phyloP scores from a whole-genome alignment of 64 coral and sea anemone species.

The Anthopleura sola region DNA sequence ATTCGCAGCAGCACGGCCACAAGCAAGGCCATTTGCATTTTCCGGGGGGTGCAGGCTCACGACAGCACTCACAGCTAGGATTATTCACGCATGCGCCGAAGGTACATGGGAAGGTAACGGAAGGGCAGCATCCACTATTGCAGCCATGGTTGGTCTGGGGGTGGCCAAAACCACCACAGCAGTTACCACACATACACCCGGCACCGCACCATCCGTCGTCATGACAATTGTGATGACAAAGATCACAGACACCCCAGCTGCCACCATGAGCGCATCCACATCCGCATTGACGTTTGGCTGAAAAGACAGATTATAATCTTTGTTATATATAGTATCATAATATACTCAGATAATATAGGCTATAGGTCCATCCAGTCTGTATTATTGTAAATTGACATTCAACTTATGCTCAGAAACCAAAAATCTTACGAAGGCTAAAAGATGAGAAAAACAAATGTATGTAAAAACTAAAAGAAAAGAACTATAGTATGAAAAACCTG shows the following conservation, averaged over 20 bases:
- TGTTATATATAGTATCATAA: too few relatives aligned
- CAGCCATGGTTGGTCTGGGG: conserved; percentile 39
- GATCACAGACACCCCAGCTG: conserved; percentile 27
- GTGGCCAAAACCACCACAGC: conserved; percentile 48
- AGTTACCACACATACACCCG: conserved; percentile 54
- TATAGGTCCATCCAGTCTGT: too few relatives aligned
- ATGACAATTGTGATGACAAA: conserved; percentile 29
- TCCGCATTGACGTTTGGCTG: conserved; percentile 19
- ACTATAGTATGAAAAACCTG: too few relatives aligned
- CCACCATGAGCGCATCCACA: conserved; percentile 33
- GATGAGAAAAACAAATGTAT: too few relatives aligned
- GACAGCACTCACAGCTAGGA: conserved; percentile 57
- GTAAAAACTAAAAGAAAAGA: too few relatives aligned
- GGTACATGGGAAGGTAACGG: conserved; percentile 50
- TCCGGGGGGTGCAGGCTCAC: conserved; percentile 47
- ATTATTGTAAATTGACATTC: too few relatives aligned
- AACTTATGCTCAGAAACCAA: too few relatives aligned
- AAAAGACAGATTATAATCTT: neutral
- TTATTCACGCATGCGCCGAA: conserved; percentile 68
- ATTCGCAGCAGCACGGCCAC: conserved; percentile 73
- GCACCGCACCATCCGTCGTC: conserved; percentile 54
- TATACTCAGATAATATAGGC: too few relatives aligned
- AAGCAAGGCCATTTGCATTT: conserved; percentile 75
- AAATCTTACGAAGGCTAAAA: too few relatives aligned
- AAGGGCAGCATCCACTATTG: conserved; percentile 43